These are phyloP conservation scores for Xenus cinereus DNA, from an alignment of 2,113 vertebrate genomes.

Conservation along the genomic window DNA sequence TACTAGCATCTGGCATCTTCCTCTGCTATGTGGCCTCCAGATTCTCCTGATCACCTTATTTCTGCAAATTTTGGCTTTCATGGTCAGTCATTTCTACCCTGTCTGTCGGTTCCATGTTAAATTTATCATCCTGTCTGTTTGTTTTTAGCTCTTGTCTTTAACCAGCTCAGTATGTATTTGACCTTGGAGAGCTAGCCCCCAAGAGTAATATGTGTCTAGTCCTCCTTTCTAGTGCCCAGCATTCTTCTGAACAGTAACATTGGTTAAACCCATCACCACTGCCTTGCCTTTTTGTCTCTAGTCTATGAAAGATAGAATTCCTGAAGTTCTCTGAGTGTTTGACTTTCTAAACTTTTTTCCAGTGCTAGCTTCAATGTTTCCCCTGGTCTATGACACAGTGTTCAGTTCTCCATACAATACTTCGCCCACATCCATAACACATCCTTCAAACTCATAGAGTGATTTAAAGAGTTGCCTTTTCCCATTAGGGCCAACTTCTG, in stretches of 20 bases:
- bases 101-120: not conserved
- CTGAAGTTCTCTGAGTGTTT: not conserved
- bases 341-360: not conserved
- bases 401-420: not conserved
- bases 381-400: not conserved
- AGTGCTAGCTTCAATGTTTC: not conserved
- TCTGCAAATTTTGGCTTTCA: not conserved
- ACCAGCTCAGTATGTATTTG: not conserved
- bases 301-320: not conserved
- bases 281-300: not conserved
- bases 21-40: not conserved
- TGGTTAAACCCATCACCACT: not conserved
- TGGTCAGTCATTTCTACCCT: not conserved
- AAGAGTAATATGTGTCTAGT: not conserved
- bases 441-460: not conserved
- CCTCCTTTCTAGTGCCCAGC: not conserved
- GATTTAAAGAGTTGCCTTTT: not conserved
- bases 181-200: not conserved
- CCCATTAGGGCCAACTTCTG: not conserved
- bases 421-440: not conserved
- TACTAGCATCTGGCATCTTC: not conserved
- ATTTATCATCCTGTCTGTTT: not conserved
- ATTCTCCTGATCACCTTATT: not conserved
- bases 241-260: not conserved
- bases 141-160: not conserved